phyloP scores from a whole-genome alignment of 2,888 invertebrate genomes.

The Megamerina dolium region DNA sequence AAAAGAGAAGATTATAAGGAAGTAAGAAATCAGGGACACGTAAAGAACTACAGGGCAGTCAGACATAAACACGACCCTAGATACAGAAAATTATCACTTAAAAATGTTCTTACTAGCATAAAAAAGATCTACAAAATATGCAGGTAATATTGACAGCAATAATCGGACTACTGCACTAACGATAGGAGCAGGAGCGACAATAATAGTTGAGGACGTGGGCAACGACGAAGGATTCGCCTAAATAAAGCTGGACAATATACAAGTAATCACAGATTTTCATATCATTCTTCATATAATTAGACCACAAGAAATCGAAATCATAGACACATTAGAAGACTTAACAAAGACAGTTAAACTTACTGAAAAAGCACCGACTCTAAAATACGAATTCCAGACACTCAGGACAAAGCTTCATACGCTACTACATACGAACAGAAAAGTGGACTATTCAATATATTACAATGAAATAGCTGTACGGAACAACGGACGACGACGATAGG shows the following conservation, averaged over 20 bases:
- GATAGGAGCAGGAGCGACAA: constrained; percentile 3
- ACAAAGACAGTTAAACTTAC: too few species aligned
- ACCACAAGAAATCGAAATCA: constrained; percentile 13
- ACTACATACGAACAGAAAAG: constrained; percentile 2
- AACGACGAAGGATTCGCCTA: constrained; percentile 13
- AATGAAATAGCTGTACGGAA: constrained; percentile 6
- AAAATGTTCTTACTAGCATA: constrained; percentile 13
- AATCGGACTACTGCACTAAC: constrained; percentile 3
- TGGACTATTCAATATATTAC: neutral
- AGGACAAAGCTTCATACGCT: too few species aligned
- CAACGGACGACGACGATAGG: neutral
- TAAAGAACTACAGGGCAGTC: constrained; percentile 10
- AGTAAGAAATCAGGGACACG: too few species aligned
- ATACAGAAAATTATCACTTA: constrained; percentile 10
- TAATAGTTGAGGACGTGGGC: constrained; percentile 11
- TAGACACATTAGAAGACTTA: constrained; percentile 8
- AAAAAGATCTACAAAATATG: constrained; percentile 14
- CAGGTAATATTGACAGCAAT: constrained; percentile 8
- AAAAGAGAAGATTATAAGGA: too few species aligned
- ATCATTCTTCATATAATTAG: constrained; percentile 17
- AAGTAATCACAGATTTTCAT: constrained; percentile 7
- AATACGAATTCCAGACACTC: too few species aligned
- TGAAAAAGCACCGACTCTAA: too few species aligned
- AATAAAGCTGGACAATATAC: too few species aligned
- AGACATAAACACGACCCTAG: constrained; percentile 13